Conservation (phyloP, 2,113 vertebrate genomes). For the Ranitomeya variabilis region DNA sequence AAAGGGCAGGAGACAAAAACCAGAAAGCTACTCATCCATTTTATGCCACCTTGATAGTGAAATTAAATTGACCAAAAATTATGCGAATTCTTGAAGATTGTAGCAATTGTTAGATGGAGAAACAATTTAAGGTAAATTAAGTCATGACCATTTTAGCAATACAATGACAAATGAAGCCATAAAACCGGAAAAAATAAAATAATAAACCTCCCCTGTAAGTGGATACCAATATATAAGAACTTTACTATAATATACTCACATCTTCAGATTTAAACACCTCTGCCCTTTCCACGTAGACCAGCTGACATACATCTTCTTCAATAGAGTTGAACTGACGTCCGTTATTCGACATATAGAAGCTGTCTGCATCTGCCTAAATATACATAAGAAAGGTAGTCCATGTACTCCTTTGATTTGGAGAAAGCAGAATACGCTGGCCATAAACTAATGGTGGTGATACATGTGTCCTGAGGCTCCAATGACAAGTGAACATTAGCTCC, state of each 20-base stretch:
- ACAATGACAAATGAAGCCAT: no score
- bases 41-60: no score
- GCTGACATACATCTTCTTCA: constrained; percentile 94
- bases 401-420: neutral
- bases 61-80: no score
- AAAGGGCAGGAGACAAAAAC: no score
- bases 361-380: constrained; percentile 88
- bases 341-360: constrained; percentile 92
- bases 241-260: constrained; percentile 67
- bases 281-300: constrained; percentile 94
- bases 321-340: constrained; percentile 97
- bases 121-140: no score
- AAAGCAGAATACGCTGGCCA: neutral
- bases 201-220: no score
- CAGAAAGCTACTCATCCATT: no score
- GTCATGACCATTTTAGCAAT: no score
- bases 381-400: constrained; percentile 26
- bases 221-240: neutral
- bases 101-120: no score
- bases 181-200: no score
- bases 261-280: constrained; percentile 95
- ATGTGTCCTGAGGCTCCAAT: constrained; percentile 5
- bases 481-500: constrained; percentile 7
- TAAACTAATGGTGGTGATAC: neutral
- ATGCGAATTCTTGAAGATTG: no score